Evolutionary conservation across 2,888 invertebrate species (phyloP).

Genomic region (Helobdella robusta): DNA sequence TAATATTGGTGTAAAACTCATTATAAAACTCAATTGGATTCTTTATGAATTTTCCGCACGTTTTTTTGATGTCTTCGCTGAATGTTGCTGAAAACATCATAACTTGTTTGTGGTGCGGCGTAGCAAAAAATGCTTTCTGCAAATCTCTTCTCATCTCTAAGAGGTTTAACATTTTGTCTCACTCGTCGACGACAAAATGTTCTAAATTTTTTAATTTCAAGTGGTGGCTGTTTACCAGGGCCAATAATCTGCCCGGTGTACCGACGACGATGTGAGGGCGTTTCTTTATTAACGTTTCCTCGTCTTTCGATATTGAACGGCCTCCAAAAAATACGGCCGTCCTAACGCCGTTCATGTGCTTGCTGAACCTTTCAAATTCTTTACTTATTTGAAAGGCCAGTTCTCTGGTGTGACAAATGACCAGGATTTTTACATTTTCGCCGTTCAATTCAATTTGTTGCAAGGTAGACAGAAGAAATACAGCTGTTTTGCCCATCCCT

Average conservation of each 20-base stretch:
- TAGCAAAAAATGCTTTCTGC: conserved; percentile 96
- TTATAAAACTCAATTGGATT: no score
- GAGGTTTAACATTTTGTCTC: conserved; percentile 96
- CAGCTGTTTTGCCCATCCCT: conserved; percentile 99
- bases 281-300: conserved; percentile 84
- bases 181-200: conserved; percentile 97
- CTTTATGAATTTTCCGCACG: conserved; percentile 99
- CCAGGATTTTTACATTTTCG: conserved; percentile 64
- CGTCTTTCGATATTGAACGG: conserved; percentile 87
- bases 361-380: conserved; percentile 96
- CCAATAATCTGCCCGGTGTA: conserved; percentile 91
- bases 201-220: conserved; percentile 87
- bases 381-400: conserved; percentile 98
- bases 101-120: conserved; percentile 98
- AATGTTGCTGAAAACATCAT: conserved; percentile 99
- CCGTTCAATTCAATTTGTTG: conserved; percentile 94
- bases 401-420: conserved; percentile 98
- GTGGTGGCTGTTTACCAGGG: conserved; percentile 76
- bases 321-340: conserved; percentile 97
- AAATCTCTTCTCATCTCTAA: conserved; percentile 98
- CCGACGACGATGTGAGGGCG: conserved; percentile 98
- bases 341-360: conserved; percentile 90
- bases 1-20: no score
- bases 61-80: conserved; percentile 96
- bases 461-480: conserved; percentile 93